These are phyloP conservation scores for Capitella teleta DNA, from an alignment of 1,140 invertebrate species.

Conservation along the genomic window DNA sequence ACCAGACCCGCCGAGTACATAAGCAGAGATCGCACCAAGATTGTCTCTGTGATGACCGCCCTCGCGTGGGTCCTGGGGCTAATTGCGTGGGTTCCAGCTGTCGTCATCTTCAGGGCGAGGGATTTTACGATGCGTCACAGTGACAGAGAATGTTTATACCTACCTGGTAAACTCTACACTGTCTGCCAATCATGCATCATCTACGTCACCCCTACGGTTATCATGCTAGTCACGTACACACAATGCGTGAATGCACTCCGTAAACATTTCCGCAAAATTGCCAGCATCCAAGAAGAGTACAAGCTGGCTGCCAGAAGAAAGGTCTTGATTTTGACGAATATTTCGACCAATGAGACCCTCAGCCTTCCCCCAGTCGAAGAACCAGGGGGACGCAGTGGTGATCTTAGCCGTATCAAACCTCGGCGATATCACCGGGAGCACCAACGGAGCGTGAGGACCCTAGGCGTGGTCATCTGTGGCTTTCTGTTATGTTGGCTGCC, in stretches of 20 bases:
- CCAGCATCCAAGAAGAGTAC: too few relatives aligned
- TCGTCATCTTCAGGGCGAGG: neutral
- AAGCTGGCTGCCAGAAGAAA: too few relatives aligned
- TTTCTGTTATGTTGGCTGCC: conserved; percentile 16
- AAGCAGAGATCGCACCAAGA: too few relatives aligned
- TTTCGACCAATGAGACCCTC: too few relatives aligned
- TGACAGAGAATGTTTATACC: conserved; percentile 1
- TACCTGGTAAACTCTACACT: neutral
- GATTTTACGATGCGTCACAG: too few relatives aligned
- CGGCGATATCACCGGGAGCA: neutral
- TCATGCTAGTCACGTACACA: conserved; percentile 2
- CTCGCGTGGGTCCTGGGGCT: neutral
- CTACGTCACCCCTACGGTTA: neutral
- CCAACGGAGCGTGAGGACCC: conserved; percentile 1
- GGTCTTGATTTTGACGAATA: too few relatives aligned
- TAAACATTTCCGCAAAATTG: conserved; percentile 3
- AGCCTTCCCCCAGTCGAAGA: too few relatives aligned
- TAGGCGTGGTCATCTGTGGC: conserved; percentile 11
- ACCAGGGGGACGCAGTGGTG: too few relatives aligned
- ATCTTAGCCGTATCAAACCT: too few relatives aligned
- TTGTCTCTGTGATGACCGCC: too few relatives aligned
- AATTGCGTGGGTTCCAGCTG: neutral
- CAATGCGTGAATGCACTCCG: neutral
- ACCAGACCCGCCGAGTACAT: conserved; percentile 69
- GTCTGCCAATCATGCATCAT: neutral